Base-by-base conservation (phyloP, 2,113 vertebrate genomes). In the Hippocampus abdominalis region DNA sequence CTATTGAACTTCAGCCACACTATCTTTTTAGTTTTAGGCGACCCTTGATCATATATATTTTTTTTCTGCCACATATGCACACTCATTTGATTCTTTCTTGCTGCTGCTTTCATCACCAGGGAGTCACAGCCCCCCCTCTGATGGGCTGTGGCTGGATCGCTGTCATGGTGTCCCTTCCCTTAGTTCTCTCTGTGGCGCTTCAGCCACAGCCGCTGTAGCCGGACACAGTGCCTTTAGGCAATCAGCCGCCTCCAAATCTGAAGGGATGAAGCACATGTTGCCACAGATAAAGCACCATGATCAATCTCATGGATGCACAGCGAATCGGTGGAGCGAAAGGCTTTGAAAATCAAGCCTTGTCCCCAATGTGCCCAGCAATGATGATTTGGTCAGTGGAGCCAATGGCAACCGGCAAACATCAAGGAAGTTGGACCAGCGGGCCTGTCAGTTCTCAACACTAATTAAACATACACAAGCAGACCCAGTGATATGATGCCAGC, bases 261-360 rank as follows among this genome's bases (percentile, higher is more conserved):
- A 86, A 80, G 87, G 88, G 89, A 90, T 89, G 85, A 87, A 86
- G 88, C 89, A 87, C 91, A 89, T 91, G 92, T 91, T 92, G 89
- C 89, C 89, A 88, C 89, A 92, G 92, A 93, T 93, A 93, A 90
- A 92, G 88, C 89, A 85, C 92, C 92, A 89, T 91, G 91, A 93
- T 93, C 92, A 93, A 92, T 92, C 91, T 91, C 82, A 85, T 81
- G 89, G 90, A 92, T 91, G 89, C 91, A 84, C 88, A 92, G 91
- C 83, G 76, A 93, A 93, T 93, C 92, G 86, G 88, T 82, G 84
- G 83, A 90, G 91, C 86, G 69, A 90, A 88, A 89, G 87, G 84
- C 91, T 93, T 93, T 92, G 92, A 93, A 93, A 92, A 91, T 90
- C 90, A 90, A 91, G 90, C 82, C 84, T 84, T 90, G 90, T 93